Base-by-base conservation (phyloP, 2,797 vertebrate genomes). In the Echiichthys vipera region DNA sequence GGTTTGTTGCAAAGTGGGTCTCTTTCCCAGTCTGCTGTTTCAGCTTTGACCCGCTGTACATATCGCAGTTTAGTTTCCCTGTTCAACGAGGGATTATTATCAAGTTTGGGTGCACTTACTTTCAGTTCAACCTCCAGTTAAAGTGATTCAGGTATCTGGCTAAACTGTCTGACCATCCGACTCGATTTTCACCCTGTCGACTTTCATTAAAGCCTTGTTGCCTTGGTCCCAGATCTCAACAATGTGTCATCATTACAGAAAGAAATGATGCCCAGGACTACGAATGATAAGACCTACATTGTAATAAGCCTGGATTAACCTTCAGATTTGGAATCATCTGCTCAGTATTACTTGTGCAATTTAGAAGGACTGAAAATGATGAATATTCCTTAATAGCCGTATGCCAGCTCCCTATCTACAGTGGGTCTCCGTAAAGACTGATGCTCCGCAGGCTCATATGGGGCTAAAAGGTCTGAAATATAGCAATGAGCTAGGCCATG, bases 381-480 rank as follows among this genome's bases (percentile, higher is more conserved):
- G n/a, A n/a, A n/a, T n/a, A n/a, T n/a, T n/a, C n/a, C n/a, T n/a
- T n/a, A n/a, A n/a, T n/a, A n/a, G n/a, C n/a, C n/a, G n/a, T n/a
- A n/a, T n/a, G n/a, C n/a, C n/a, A n/a, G n/a, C n/a, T n/a, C n/a
- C n/a, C n/a, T n/a, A n/a, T n/a, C n/a, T n/a, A n/a, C n/a, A n/a
- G n/a, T n/a, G n/a, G n/a, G n/a, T n/a, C n/a, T n/a, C n/a, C n/a
- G n/a, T n/a, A 34, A 58, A 32, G 5, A 15, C 30, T 34, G 7
- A 32, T 13, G 14, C 32, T 59, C 22, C 29, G 13, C 56, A 39
- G 13, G 43, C 27, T 61, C 15, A 46, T 17, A 8, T 39, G 15
- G n/a, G 14, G 25, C 30, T 42, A 32, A 42, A 57, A 54, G 18
- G 17, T 30, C 34, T 55, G 20, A 72, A 50, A 45, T 66, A 42